These are phyloP conservation scores for Tenthredo notha DNA, from an alignment of 2,888 invertebrate genomes.

Conservation along the genomic window DNA sequence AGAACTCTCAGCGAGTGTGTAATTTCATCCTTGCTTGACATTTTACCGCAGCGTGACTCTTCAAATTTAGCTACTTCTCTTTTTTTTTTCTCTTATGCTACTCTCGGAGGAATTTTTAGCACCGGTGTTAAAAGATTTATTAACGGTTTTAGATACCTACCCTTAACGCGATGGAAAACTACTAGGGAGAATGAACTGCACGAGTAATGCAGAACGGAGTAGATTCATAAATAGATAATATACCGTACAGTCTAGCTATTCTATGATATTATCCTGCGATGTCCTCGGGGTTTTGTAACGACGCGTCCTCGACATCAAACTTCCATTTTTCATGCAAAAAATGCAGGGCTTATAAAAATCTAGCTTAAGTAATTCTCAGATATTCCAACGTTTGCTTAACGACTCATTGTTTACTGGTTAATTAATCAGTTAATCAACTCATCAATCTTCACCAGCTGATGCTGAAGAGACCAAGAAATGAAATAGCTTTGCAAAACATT, in stretches of 20 bases:
- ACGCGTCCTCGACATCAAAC: slow-evolving; percentile 23
- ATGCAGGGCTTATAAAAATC: background rate
- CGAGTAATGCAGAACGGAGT: background rate
- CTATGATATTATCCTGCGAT: slow-evolving; percentile 2
- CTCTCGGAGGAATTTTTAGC: background rate
- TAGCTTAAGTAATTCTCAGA: background rate
- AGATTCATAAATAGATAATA: slow-evolving; percentile 24
- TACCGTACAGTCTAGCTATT: background rate
- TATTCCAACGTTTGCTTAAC: background rate
- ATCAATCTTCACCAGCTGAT: background rate
- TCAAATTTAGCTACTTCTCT: background rate
- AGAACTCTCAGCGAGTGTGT: background rate
- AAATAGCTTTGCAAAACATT: background rate
- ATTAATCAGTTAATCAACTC: slow-evolving; percentile 7
- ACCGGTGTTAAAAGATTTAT: background rate
- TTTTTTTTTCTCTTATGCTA: background rate
- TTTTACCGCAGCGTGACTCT: slow-evolving; percentile 24
- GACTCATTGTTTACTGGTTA: slow-evolving; percentile 8
- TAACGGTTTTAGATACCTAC: background rate
- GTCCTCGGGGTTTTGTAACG: background rate
- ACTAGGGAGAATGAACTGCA: background rate
- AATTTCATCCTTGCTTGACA: background rate
- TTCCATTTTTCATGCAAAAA: slow-evolving; percentile 27
- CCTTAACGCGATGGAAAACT: background rate
- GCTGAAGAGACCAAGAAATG: background rate